Evolutionary conservation across 2,797 vertebrate species (phyloP).

Genomic region (Bradypodion ventrale): DNA sequence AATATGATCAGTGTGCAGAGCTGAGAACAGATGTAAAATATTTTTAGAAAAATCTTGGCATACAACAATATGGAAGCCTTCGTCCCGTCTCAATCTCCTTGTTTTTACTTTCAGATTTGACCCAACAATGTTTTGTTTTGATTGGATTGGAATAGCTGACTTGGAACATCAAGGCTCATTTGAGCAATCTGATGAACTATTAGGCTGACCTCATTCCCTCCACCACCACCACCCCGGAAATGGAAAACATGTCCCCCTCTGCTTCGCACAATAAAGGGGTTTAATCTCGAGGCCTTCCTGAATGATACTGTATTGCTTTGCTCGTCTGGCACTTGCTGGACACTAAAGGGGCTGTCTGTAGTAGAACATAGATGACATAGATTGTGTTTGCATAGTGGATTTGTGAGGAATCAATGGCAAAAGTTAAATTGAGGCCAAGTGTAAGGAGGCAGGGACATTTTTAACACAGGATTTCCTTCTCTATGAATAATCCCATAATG

Average conservation of each 20-base stretch:
- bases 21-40: conserved; percentile 73
- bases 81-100: conserved; percentile 30
- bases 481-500: background rate
- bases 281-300: background rate
- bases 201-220: background rate
- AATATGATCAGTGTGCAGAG: conserved; percentile 71
- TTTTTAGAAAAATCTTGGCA: conserved; percentile 75
- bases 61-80: conserved; percentile 17
- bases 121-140: conserved; percentile 28
- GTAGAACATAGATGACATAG: background rate
- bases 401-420: background rate
- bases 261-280: background rate
- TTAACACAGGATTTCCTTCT: background rate
- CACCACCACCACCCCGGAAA: background rate
- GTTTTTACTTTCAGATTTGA: conserved; percentile 34
- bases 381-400: background rate
- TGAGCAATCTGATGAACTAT: conserved; percentile 17
- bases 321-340: background rate
- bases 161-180: conserved; percentile 21
- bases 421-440: background rate
- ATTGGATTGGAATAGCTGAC: background rate
- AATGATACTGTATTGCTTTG: background rate
- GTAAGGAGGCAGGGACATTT: background rate
- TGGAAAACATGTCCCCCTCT: too few species aligned
- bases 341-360: background rate